Percentiles rank a stretch among this genome's conserved stretches.
Evolutionary conservation across 2,888 invertebrate species (phyloP).

Genomic region (Drosophila buzzatii): DNA sequence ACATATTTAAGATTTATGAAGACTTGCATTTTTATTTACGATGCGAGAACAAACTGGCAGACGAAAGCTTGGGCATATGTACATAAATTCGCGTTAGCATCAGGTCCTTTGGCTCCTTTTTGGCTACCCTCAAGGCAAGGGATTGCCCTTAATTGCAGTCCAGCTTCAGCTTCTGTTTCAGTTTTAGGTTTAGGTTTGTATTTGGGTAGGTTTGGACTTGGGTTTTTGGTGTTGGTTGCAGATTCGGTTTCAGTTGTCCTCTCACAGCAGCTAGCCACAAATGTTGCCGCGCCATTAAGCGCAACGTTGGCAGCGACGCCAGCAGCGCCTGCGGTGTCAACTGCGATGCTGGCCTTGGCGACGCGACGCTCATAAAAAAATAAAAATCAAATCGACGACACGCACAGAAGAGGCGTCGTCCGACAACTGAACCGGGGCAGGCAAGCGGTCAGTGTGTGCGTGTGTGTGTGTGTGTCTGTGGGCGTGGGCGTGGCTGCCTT

Average conservation of each 20-base stretch:
- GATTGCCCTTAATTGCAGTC: constrained; percentile 46
- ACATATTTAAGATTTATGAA: constrained; percentile 59
- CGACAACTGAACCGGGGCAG: constrained; percentile 12
- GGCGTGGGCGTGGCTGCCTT: constrained; percentile 58
- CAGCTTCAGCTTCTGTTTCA: constrained; percentile 9
- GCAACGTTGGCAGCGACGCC: constrained; percentile 25
- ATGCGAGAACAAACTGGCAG: constrained; percentile 16
- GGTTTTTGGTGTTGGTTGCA: not conserved
- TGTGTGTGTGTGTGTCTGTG: constrained; percentile 20
- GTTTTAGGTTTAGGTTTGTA: constrained; percentile 11
- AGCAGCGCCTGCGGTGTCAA: constrained; percentile 39
- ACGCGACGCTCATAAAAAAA: constrained; percentile 68
- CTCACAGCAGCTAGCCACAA: constrained; percentile 37
- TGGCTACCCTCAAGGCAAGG: constrained; percentile 22
- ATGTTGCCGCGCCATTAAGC: constrained; percentile 63
- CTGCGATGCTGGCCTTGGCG: constrained; percentile 59
- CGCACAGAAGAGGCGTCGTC: constrained; percentile 61
- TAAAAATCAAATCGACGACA: constrained; percentile 70
- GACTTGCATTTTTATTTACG: constrained; percentile 53
- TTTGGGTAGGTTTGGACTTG: not conserved
- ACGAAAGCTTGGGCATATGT: constrained; percentile 12
- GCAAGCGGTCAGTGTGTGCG: constrained; percentile 14
- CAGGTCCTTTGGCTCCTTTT: constrained; percentile 19
- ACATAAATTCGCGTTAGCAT: constrained; percentile 15
- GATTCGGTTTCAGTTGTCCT: constrained; percentile 14